Conservation (phyloP, 2,797 vertebrate genomes). For the Micropoecilia bifurca region DNA sequence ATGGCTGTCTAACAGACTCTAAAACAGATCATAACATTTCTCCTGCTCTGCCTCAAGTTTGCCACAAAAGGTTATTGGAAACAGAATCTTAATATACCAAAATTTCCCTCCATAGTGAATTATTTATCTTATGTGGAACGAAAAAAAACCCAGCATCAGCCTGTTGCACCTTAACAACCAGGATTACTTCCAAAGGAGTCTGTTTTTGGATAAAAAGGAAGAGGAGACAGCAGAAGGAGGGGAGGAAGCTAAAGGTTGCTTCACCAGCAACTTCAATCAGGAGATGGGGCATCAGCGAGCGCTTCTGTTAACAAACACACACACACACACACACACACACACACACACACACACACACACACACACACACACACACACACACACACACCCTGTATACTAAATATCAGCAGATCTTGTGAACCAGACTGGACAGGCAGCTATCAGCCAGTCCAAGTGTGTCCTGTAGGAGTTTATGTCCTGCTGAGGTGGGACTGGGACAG, state of each 20-base stretch:
- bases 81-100: slow-evolving; percentile 17
- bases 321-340: too few relatives aligned
- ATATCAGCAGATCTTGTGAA: background rate
- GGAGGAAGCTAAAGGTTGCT: slow-evolving; percentile 62
- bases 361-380: too few relatives aligned
- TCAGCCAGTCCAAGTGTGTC: background rate
- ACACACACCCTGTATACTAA: background rate
- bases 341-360: too few relatives aligned
- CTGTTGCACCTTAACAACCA: background rate
- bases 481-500: slow-evolving; percentile 2
- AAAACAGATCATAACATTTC: slow-evolving; percentile 26
- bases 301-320: background rate
- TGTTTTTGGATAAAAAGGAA: background rate
- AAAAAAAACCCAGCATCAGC: background rate
- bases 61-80: slow-evolving; percentile 19
- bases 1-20: background rate
- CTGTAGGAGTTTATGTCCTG: background rate
- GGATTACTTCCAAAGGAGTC: background rate
- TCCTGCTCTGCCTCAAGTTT: slow-evolving; percentile 6
- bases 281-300: background rate
- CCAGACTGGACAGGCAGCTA: background rate
- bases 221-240: slow-evolving; percentile 36
- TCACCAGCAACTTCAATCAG: slow-evolving; percentile 34
- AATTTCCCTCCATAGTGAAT: slow-evolving; percentile 31
- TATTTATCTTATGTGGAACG: slow-evolving; percentile 39